Evolutionary conservation across 2,113 vertebrate species (phyloP), one percentile per base, ranked within the genome.

Genomic region (Apodemus speciosus): DNA sequence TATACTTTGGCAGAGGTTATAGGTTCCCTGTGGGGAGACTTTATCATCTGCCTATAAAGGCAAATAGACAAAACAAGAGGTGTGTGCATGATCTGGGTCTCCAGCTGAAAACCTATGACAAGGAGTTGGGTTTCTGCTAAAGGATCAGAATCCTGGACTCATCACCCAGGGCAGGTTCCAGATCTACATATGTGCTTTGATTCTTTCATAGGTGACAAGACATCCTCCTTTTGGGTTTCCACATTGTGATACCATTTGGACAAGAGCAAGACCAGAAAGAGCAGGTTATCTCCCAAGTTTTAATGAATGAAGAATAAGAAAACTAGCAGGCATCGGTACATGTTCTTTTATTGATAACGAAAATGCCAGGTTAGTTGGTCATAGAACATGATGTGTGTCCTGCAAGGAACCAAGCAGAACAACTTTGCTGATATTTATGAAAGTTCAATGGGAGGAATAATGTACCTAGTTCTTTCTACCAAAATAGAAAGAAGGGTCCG

Each of bases 131-230:
- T 93, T 93, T 90, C 86, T 89, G 10, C n/a, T 43, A 51, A 85
- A 68, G 69, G 58, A 23, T 21, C 87, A 80, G 25, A 27, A 84
- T 76, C 92, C 89, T 89, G 32, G 64, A 87, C 58, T 2, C 46
- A 40, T 53, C 30, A 64, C 4, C 20, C 51, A 66, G n/a, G 90
- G 32, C 46, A 69, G 35, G 8, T n/a, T n/a, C n/a, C n/a, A n/a
- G n/a, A n/a, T n/a, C n/a, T n/a, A n/a, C n/a, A n/a, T 96, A 1
- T 80, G 68, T 89, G 73, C 43, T 72, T 90, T 32, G 43, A 43
- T 46, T 94, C 32, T 91, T 92, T 40, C 38, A 23, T 32, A 88
- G n/a, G 49, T 91, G 72, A 72, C 60, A 88, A 81, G 32, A 14
- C 30, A 66, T 73, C 35, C 21, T 79, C 9, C 18, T 79, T 88